These are phyloP conservation scores for Cnemophilus loriae DNA, from an alignment of 2,113 vertebrate genomes.

Conservation along the genomic window DNA sequence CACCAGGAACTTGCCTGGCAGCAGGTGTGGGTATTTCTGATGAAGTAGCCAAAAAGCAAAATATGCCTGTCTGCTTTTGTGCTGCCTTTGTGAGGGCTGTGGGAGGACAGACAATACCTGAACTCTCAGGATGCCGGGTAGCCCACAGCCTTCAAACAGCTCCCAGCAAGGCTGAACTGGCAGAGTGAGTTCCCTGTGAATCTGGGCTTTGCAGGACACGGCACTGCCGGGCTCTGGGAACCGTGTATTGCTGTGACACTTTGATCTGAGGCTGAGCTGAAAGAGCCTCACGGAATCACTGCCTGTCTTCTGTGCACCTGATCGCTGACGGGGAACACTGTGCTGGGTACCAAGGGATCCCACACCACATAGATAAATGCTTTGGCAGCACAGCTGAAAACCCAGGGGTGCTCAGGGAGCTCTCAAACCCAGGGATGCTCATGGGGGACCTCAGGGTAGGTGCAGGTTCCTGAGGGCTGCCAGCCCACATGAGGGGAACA, in stretches of 20 bases:
- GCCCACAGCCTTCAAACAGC: background rate
- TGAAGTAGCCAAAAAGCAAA: background rate
- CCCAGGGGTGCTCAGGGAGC: background rate
- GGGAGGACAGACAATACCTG: background rate
- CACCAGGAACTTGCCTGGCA: background rate
- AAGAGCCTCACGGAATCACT: background rate
- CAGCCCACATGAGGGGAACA: accelerated
- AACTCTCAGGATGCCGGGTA: background rate
- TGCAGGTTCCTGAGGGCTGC: background rate
- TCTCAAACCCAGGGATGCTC: background rate
- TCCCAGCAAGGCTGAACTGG: accelerated
- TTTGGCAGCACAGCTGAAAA: background rate
- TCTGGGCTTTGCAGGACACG: background rate
- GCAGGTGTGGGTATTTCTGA: background rate
- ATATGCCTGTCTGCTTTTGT: background rate
- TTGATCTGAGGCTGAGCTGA: background rate
- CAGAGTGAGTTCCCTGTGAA: background rate
- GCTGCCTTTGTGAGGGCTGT: background rate
- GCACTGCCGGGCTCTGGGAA: accelerated
- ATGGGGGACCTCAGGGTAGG: background rate
- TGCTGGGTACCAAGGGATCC: background rate
- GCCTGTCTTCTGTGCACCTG: accelerated
- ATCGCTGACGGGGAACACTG: accelerated
- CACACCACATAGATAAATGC: accelerated
- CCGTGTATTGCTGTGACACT: accelerated